Base-by-base conservation (phyloP, 2,797 vertebrate genomes). In the Epinephelus malabaricus region DNA sequence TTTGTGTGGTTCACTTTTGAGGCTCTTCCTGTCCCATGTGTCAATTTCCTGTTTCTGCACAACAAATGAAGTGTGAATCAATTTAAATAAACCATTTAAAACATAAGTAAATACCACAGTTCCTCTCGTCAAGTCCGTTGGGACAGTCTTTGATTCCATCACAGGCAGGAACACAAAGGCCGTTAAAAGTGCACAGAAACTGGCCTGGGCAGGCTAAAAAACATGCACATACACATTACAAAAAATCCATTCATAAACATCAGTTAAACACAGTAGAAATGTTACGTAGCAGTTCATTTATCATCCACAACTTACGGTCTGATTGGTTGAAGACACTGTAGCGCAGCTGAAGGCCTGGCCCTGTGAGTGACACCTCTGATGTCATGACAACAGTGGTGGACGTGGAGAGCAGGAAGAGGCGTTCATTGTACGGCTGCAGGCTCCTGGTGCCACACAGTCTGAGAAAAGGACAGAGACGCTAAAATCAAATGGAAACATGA, bases 121-220 rank as follows among this genome's bases (percentile, higher is more conserved):
- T 98, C 78, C 96, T 97, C 93, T 99, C 98, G 47, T 99, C 98
- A 40, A 98, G 92, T 46, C 96, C 97, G 0, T 96, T 97, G 79
- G 96, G 96, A 69, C 98, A 99, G 78, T 99, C 97, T 67, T 95
- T 95, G 87, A 99, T 95, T 1, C 98, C 97, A 0, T 99, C 97
- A 34, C 98, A 99, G 38, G 95, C 94, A 0, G 97, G 95, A 34
- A 98, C 97, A 0, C 98, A 99, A 55, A 97, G 89, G 15, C 98
- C 97, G 0, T 97, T 98, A 59, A 96, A 84, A 0, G 87, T 95
- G 89, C 98, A 98, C 64, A 98, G 94, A 81, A 97, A 97, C 90
- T 96, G 96, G 14, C 95, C 95, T 0, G 98, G 98, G 66, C 98
- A 99, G 25, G 98, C 97, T 99, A 72, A 3, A 30, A 46, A 66